Base-by-base conservation (phyloP, 2,113 vertebrate genomes). In the Caretta caretta region DNA sequence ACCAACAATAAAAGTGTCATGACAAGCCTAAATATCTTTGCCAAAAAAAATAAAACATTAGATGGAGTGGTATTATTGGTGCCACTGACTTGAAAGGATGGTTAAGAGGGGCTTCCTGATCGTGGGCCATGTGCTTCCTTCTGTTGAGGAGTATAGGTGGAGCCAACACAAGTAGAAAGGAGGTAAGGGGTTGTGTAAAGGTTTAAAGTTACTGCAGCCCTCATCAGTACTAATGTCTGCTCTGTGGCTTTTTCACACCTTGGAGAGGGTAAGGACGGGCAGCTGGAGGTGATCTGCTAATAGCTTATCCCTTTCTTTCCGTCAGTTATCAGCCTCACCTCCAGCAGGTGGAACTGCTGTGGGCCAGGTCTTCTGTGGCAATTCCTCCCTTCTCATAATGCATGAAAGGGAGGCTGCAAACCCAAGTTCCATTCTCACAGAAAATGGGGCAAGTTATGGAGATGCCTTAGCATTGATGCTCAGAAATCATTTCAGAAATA, bases 1-100 rank as follows among this genome's bases (percentile, higher is more conserved):
- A 90, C 4, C 16, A 49, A 56, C 10, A 46, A 0, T 1, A 62
- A 51, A 62, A 51, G 35, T 0, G 1, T 20, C 79, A 10, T 27
- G 54, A 29, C 78, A 72, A 59, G 65, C 17, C 46, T 62, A 87
- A 90, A 80, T 86, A 72, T 25, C 25, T 9, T 56, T 59, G 59
- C 3, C 79, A 62, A 91, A 86, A 69, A 31, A 89, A 6, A 42
- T 6, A 89, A 80, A 53, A 16, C 20, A 20, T 19, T 35, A 4
- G 13, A 85, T 25, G 78, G 75, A 80, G 78, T 9, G n/a, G 6
- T 76, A 88, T 91, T 69, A n/a, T 9, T 69, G 72, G 1, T 75
- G 38, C n/a, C 22, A 38, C n/a, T 75, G n/a, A 75, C n/a, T 42
- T 24, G 20, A 75, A 72, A 0, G 3, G 1, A 75, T 50, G 86